Conservation (phyloP, 2,888 invertebrate genomes). For the Drosophila mulleri region DNA sequence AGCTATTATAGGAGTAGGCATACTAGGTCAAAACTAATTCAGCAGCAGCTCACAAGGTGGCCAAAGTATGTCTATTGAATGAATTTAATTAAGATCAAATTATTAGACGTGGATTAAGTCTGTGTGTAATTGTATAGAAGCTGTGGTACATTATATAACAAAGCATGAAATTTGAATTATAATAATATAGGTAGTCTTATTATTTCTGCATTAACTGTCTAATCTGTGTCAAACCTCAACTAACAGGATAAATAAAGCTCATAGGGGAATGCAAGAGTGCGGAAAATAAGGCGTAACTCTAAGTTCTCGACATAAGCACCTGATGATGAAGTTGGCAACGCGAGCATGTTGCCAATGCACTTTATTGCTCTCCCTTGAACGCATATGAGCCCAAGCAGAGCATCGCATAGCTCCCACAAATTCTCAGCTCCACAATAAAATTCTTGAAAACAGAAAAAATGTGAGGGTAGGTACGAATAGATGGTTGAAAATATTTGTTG, state of each 20-base stretch:
- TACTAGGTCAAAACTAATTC: constrained; percentile 1
- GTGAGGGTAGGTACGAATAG: too few species aligned
- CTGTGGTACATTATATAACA: not conserved
- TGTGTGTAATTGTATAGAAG: not conserved
- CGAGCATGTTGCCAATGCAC: constrained; percentile 56
- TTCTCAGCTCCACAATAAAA: constrained; percentile 8
- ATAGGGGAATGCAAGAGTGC: constrained; percentile 11
- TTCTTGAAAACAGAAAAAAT: not conserved
- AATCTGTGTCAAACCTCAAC: too few species aligned
- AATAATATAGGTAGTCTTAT: not conserved
- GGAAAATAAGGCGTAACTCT: not conserved
- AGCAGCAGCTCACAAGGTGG: not conserved
- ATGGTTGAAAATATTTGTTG: constrained; percentile 28
- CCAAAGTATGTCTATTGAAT: not conserved
- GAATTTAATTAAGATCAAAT: not conserved
- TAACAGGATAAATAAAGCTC: not conserved
- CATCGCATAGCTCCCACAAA: constrained; percentile 21
- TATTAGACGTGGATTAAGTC: not conserved
- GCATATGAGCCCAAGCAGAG: constrained; percentile 17
- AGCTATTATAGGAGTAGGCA: too few species aligned
- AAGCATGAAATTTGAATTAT: not conserved
- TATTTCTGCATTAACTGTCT: too few species aligned
- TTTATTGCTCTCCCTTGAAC: constrained; percentile 62
- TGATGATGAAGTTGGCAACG: constrained; percentile 37
- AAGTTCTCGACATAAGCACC: constrained; percentile 22